Conservation (phyloP, 1,140 invertebrate genomes). For the Heterodera schachtii region DNA sequence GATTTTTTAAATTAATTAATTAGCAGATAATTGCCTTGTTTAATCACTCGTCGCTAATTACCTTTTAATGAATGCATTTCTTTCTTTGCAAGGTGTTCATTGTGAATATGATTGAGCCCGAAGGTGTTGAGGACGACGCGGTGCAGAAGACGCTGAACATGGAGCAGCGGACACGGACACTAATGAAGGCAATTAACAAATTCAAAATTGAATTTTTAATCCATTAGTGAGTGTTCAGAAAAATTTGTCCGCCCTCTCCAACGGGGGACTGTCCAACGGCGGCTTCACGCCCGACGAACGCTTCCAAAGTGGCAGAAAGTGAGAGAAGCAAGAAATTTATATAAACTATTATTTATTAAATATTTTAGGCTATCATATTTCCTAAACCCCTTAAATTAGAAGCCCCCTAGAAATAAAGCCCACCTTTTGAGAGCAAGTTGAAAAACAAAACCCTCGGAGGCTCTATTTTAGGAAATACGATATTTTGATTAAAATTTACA, state of each 20-base stretch:
- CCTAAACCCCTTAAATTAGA: too few species aligned
- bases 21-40: too few species aligned
- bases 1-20: neutral
- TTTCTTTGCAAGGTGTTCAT: conserved; percentile 44
- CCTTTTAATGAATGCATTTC: too few species aligned
- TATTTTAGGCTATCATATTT: too few species aligned
- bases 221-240: conserved; percentile 33
- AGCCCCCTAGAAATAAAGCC: too few species aligned
- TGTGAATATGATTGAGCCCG: conserved; percentile 61
- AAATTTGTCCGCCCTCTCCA: conserved; percentile 37
- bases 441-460: neutral
- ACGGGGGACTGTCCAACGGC: conserved; percentile 48
- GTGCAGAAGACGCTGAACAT: conserved; percentile 97
- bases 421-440: too few species aligned
- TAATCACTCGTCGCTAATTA: too few species aligned
- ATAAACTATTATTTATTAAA: too few species aligned
- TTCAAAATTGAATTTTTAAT: conserved; percentile 18
- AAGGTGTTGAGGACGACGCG: conserved; percentile 82
- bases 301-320: neutral
- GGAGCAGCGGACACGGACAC: conserved; percentile 94
- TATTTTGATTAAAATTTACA: too few species aligned
- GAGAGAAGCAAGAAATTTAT: neutral
- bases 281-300: conserved; percentile 48
- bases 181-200: conserved; percentile 32
- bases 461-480: too few species aligned